These are phyloP conservation scores for Zootoca vivipara DNA, from an alignment of 2,113 vertebrate genomes.

Conservation along the genomic window DNA sequence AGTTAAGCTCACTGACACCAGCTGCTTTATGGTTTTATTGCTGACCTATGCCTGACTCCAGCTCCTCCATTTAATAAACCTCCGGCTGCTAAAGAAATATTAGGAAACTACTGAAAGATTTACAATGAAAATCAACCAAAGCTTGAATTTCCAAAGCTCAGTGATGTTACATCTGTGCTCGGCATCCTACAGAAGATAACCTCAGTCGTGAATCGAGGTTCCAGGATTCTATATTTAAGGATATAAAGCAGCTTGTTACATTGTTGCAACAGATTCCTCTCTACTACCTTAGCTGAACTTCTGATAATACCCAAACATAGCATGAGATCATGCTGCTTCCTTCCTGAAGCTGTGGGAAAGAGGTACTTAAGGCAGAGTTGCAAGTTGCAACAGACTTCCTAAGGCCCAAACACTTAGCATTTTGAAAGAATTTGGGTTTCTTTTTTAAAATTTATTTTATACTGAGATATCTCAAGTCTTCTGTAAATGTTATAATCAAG, in stretches of 20 bases:
- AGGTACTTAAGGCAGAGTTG: slow-evolving; percentile 35
- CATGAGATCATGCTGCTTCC: not conserved
- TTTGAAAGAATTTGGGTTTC: not conserved
- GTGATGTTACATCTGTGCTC: not conserved
- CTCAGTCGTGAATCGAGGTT: not conserved
- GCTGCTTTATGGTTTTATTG: too few species aligned
- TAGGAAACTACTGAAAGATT: not conserved
- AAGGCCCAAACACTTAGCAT: accelerated
- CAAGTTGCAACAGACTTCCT: not conserved
- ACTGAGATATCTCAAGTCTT: accelerated
- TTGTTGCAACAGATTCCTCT: not conserved
- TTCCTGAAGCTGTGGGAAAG: slow-evolving; percentile 31
- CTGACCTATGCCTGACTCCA: too few species aligned
- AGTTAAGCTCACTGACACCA: too few species aligned
- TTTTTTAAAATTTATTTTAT: not conserved
- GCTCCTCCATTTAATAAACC: too few species aligned
- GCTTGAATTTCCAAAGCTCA: not conserved
- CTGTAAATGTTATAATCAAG: not conserved
- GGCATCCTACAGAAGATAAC: not conserved
- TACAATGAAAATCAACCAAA: not conserved
- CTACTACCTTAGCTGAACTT: not conserved
- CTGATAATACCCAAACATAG: not conserved
- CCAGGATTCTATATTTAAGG: not conserved
- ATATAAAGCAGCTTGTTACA: not conserved
- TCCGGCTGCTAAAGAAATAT: not conserved